Evolutionary conservation across 2,797 vertebrate species (phyloP), one percentile per base, ranked within the genome.

Genomic region (Anisognathus igniventris): DNA sequence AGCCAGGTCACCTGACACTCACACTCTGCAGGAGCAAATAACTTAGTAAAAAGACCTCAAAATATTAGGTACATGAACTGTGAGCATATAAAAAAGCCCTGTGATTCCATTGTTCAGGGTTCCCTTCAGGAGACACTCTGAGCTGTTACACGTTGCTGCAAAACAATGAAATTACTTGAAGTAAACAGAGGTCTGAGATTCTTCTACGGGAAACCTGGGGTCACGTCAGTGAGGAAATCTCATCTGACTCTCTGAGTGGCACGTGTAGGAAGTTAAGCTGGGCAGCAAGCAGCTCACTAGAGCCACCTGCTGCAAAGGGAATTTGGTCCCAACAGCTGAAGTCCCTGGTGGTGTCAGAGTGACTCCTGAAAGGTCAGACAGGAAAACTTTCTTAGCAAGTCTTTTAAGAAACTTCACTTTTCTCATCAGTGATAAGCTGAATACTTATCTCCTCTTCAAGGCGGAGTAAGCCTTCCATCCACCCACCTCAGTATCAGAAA

Each of bases 401-500:
- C 7, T 21, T 47, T 10, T 6, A 70, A 45, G 16, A 57, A 51
- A 54, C 33, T 21, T 24, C 8, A 16, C 14, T 66, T 76, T 60
- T 48, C 23, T 54, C 20, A 58, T 35, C 31, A 77, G 13, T 23
- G 25, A 19, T 10, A 79, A 68, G 12, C 19, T 61, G 13, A 86
- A 27, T 27, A 70, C 6, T 62, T 13, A 57, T 1, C 28, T 61
- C 28, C 5, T 40, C 21, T 82, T 45, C n/a, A 78, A 68, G 31
- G 0, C 37, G 7, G 12, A 75, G 6, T 56, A 75, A 64, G 25
- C 10, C 4, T 56, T 61, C 28, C 21, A n/a, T 15, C 16, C 10
- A 22, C 7, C 1, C 1, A 15, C 3, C 0, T 2, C 30, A 58
- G 0, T 9, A 73, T 2, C 6, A 40, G 21, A 17, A 79, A 53